phyloP scores from a whole-genome alignment of 2,113 vertebrate genomes.

The Sander lucioperca region DNA sequence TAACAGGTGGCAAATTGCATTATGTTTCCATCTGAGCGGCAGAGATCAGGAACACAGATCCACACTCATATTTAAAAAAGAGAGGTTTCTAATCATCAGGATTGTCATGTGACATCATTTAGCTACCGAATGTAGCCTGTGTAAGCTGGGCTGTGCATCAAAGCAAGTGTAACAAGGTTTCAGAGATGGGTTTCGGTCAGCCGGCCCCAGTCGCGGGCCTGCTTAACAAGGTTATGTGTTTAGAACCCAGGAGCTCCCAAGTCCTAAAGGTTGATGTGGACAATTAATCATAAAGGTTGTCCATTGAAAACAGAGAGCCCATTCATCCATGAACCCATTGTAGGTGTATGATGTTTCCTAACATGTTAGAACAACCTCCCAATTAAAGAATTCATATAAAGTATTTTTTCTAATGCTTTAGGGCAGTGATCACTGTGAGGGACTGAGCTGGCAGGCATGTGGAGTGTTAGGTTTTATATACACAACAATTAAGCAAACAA shows the following conservation, averaged over 20 bases:
- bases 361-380: conserved; percentile 43
- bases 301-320: conserved; percentile 56
- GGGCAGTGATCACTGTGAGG: not conserved
- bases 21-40: conserved; percentile 79
- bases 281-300: conserved; percentile 75
- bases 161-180: conserved; percentile 83
- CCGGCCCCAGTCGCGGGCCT: conserved; percentile 68
- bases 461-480: not conserved
- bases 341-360: conserved; percentile 46
- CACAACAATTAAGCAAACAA: not conserved
- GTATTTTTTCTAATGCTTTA: not conserved
- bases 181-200: conserved; percentile 79
- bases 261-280: conserved; percentile 74
- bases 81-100: conserved; percentile 82
- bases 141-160: conserved; percentile 80
- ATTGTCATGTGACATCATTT: conserved; percentile 84
- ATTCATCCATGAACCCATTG: conserved; percentile 53
- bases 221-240: conserved; percentile 81
- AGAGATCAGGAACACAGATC: conserved; percentile 78
- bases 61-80: conserved; percentile 80
- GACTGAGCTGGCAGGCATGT: not conserved
- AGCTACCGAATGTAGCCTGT: conserved; percentile 76
- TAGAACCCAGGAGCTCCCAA: conserved; percentile 74
- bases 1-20: conserved; percentile 85
- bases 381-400: conserved; percentile 13